Evolutionary conservation across 2,888 invertebrate genomes (phyloP).

Genomic region (Melipona beecheii): DNA sequence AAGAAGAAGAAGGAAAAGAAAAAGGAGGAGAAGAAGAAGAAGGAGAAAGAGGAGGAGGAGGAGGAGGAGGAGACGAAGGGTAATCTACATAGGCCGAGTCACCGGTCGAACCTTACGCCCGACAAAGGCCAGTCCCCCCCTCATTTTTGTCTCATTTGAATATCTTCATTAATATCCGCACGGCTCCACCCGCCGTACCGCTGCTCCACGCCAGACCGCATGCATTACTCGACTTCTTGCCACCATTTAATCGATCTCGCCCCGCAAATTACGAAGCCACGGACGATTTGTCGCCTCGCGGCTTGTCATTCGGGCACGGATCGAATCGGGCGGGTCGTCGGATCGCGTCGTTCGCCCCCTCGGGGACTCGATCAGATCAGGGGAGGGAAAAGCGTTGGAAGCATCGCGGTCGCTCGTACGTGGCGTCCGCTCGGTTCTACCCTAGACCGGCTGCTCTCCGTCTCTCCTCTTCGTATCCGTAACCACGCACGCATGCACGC

Average conservation of each 20-base stretch:
- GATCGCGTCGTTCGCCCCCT: neutral
- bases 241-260: constrained; percentile 80
- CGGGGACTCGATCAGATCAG: neutral
- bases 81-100: constrained; percentile 82
- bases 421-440: neutral
- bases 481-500: too few relatives aligned
- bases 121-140: constrained; percentile 84
- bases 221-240: constrained; percentile 79
- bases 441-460: constrained; percentile 12
- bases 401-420: too few relatives aligned
- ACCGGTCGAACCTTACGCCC: constrained; percentile 81
- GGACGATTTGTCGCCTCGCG: constrained; percentile 51
- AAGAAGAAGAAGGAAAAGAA: constrained; percentile 37
- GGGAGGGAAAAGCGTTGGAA: neutral
- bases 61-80: constrained; percentile 60
- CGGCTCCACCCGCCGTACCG: constrained; percentile 65
- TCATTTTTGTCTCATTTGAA: constrained; percentile 83
- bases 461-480: neutral
- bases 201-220: constrained; percentile 69
- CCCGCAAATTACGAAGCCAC: constrained; percentile 72
- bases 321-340: constrained; percentile 23
- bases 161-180: constrained; percentile 83
- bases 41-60: constrained; percentile 47
- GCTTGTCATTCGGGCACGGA: constrained; percentile 42
- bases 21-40: constrained; percentile 60